Percentiles rank a stretch among this genome's conserved stretches.
These are phyloP conservation scores for Nibea albiflora DNA, from an alignment of 2,113 vertebrate genomes.

Conservation along the genomic window DNA sequence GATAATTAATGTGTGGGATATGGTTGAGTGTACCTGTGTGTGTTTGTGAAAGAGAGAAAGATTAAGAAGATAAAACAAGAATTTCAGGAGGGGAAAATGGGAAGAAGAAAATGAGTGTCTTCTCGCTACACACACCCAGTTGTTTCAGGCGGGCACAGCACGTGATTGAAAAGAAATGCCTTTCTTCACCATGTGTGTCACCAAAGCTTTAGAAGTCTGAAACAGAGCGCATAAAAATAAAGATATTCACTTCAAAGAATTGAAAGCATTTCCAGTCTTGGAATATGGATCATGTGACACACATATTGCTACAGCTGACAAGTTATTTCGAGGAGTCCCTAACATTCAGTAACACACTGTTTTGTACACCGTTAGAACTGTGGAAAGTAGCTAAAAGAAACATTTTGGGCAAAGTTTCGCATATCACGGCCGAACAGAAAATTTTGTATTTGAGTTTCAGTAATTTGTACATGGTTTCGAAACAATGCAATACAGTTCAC, in stretches of 20 bases:
- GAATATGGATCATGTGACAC: slow-evolving; percentile 6
- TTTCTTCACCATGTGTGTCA: slow-evolving; percentile 31
- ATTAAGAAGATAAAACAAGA: not conserved
- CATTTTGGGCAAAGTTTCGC: not conserved
- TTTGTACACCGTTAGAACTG: slow-evolving; percentile 13
- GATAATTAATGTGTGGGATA: slow-evolving; percentile 32
- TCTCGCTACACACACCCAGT: not conserved
- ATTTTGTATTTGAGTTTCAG: not conserved
- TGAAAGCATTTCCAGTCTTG: slow-evolving; percentile 19
- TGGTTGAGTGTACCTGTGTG: not conserved
- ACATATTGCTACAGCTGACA: slow-evolving; percentile 8
- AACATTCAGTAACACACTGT: not conserved
- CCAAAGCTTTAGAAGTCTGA: slow-evolving; percentile 34
- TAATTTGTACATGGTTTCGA: not conserved
- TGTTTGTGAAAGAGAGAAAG: slow-evolving; percentile 1
- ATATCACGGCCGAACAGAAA: not conserved
- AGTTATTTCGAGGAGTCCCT: slow-evolving; percentile 20
- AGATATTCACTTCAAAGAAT: slow-evolving; percentile 34
- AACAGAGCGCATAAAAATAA: slow-evolving; percentile 5
- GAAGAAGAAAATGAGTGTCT: not conserved
- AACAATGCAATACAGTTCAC: not conserved
- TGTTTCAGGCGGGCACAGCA: slow-evolving; percentile 10
- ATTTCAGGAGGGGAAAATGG: not conserved
- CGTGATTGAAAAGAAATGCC: slow-evolving; percentile 9
- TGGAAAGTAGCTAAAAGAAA: slow-evolving; percentile 8